Evolutionary conservation across 2,888 invertebrate species (phyloP).

Genomic region (Oscheius sp.): DNA sequence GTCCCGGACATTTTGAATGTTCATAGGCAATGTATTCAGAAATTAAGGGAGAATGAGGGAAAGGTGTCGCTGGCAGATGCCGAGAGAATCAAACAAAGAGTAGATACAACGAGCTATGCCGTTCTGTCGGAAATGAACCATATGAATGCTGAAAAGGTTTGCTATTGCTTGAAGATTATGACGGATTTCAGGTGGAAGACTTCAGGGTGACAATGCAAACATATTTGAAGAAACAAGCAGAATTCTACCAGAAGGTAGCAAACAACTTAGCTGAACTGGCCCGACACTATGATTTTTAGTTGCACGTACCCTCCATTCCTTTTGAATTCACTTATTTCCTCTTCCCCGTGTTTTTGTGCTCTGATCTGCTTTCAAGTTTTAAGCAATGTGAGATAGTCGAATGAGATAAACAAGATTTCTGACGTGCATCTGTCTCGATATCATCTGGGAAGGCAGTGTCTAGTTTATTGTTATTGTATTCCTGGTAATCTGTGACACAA

Average conservation of each 20-base stretch:
- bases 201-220: constrained; percentile 85
- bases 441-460: no score
- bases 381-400: no score
- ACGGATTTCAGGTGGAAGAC: constrained; percentile 79
- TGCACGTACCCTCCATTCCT: neutral
- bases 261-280: constrained; percentile 57
- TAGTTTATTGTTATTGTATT: no score
- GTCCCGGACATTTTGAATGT: constrained; percentile 89
- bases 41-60: constrained; percentile 49
- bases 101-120: constrained; percentile 90
- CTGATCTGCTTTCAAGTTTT: neutral
- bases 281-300: constrained; percentile 27
- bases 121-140: constrained; percentile 92
- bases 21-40: constrained; percentile 77
- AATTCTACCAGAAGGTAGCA: constrained; percentile 82
- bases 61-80: constrained; percentile 43
- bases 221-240: constrained; percentile 87
- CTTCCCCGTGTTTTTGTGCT: neutral
- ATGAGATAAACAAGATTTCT: no score
- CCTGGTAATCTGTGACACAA: no score
- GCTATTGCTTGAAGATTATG: neutral
- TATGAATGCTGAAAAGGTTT: constrained; percentile 82
- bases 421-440: no score
- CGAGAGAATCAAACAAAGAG: constrained; percentile 74
- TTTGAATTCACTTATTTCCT: neutral